A percentile compares a stretch with the other conserved stretches of the same genome.
phyloP scores from a whole-genome alignment of 2,113 vertebrate species.

The Nannobrachium achirus region DNA sequence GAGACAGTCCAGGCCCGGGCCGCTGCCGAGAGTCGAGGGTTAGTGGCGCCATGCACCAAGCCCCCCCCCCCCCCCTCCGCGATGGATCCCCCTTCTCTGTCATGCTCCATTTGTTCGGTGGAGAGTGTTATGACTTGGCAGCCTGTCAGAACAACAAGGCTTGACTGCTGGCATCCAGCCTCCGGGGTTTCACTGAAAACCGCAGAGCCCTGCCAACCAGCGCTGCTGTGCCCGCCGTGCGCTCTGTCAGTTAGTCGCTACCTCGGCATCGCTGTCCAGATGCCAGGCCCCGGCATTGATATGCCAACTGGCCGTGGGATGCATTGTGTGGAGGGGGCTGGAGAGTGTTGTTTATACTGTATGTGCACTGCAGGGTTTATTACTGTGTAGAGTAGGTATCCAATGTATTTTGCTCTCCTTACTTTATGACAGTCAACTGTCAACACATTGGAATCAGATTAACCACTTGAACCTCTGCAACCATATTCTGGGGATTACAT shows the following conservation, averaged over 20 bases:
- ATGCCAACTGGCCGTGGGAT: constrained; percentile 26
- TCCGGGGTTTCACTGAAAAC: constrained; percentile 17
- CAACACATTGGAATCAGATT: too few species aligned
- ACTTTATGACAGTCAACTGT: too few species aligned
- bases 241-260: constrained; percentile 31
- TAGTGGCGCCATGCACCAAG: constrained; percentile 29
- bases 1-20: constrained; percentile 8
- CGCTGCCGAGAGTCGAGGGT: not conserved
- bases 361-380: too few species aligned
- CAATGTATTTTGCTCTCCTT: too few species aligned
- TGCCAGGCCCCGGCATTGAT: not conserved
- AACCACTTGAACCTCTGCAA: too few species aligned
- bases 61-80: constrained; percentile 2
- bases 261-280: constrained; percentile 15
- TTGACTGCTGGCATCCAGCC: constrained; percentile 33
- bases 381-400: too few species aligned
- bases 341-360: constrained; percentile 18
- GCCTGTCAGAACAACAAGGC: constrained; percentile 5
- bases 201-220: constrained; percentile 31
- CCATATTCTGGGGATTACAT: too few species aligned
- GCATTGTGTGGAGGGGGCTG: constrained; percentile 20
- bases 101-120: constrained; percentile 48
- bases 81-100: constrained; percentile 28
- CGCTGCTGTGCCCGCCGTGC: constrained; percentile 6
- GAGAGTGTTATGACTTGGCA: constrained; percentile 52